phyloP scores from a whole-genome alignment of 2,797 vertebrate genomes.

The Lemur catta region DNA sequence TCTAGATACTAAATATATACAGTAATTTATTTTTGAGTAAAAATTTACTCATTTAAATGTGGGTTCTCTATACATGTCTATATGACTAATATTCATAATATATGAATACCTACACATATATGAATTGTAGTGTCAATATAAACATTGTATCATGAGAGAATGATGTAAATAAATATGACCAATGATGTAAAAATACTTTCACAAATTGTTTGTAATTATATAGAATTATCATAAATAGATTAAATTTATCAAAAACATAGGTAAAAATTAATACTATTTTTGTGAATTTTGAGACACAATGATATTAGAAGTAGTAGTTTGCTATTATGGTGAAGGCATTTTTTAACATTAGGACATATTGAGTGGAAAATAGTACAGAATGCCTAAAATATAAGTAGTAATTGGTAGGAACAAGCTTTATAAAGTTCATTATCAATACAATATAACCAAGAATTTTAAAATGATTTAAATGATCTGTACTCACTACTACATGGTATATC shows the following conservation, averaged over 20 bases:
- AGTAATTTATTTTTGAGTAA: neutral
- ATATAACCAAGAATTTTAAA: neutral
- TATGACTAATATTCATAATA: neutral
- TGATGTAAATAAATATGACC: neutral
- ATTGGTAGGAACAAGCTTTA: neutral
- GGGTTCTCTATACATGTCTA: neutral
- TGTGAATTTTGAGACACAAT: neutral
- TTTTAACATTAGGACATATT: neutral
- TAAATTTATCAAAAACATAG: neutral
- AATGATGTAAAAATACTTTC: neutral
- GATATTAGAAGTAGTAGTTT: neutral
- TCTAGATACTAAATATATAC: neutral
- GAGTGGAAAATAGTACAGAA: neutral
- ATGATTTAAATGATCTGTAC: neutral
- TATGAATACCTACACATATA: neutral
- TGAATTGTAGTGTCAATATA: neutral
- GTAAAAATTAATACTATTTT: neutral
- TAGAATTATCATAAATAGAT: neutral
- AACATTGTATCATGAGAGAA: neutral
- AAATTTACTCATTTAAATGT: neutral
- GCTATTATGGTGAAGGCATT: neutral
- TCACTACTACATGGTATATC: neutral
- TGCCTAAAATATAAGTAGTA: neutral
- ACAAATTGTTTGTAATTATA: neutral
- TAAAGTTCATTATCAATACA: neutral